These are phyloP conservation scores for Orussus abietinus DNA, from an alignment of 1,140 invertebrate genomes.

Conservation along the genomic window DNA sequence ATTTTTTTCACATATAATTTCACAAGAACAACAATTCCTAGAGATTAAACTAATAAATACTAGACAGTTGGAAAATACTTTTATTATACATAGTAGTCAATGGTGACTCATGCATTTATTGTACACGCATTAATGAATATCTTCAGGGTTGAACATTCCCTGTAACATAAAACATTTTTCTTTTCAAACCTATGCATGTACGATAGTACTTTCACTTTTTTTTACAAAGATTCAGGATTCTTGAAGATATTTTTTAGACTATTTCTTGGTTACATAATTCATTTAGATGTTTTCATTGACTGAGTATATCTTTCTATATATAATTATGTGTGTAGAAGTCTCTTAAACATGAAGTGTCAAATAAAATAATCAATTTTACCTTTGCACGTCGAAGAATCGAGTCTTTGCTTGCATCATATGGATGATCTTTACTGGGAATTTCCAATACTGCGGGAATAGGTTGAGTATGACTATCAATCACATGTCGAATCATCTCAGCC, in stretches of 20 bases:
- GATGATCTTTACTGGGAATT: constrained; percentile 99
- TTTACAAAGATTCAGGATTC: constrained; percentile 1
- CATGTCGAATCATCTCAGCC: constrained; percentile 96
- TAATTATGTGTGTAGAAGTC: constrained; percentile 7
- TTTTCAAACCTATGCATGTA: too few relatives aligned
- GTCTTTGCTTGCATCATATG: constrained; percentile 98
- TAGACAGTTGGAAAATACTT: constrained; percentile 9
- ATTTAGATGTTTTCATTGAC: background rate
- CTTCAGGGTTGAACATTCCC: constrained; percentile 86
- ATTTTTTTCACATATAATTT: too few relatives aligned
- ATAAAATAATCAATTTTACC: constrained; percentile 52
- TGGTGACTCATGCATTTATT: constrained; percentile 12
- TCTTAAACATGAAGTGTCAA: constrained; percentile 11
- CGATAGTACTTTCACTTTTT: constrained; percentile 12
- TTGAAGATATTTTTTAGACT: background rate
- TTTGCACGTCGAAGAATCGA: constrained; percentile 93
- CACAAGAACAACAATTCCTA: constrained; percentile 14
- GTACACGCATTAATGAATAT: constrained; percentile 53
- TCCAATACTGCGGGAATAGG: constrained; percentile 95
- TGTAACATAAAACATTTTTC: constrained; percentile 57
- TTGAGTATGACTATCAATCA: constrained; percentile 89
- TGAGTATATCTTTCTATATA: constrained; percentile 4
- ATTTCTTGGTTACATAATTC: too few relatives aligned
- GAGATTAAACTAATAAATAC: constrained; percentile 21
- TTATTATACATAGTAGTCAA: constrained; percentile 17